Evolutionary conservation across 2,888 invertebrate species (phyloP), one percentile per base, ranked within the genome.

Genomic region (Caenorhabditis sp.): DNA sequence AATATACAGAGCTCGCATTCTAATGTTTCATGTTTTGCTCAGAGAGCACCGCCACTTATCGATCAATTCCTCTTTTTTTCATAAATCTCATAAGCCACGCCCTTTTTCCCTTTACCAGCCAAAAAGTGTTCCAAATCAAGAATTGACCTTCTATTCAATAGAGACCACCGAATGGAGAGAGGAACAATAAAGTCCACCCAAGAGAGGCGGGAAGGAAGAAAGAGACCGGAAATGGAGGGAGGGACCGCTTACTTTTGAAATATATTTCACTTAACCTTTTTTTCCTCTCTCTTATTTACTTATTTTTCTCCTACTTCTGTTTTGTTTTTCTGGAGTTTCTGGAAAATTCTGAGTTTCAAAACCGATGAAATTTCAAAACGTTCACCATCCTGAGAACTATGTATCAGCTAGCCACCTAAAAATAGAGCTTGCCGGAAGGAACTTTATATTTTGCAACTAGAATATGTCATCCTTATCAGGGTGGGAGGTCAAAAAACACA

Each of bases 241-340:
- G n/a, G n/a, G n/a, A n/a, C n/a, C n/a, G n/a, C n/a, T 19, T 24
- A 63, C 63, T 63, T 63, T 63, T 59, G 22, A 59, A 59, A 59
- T 19, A 59, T 38, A 58, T 38, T 59, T 59, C 22, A 22, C 59
- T 59, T 59, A 28, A 10, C 22, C 38, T 59, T 38, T 10, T 22
- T 10, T 22, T 24, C 31, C 4, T 31, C 1, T 51, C 22, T 22
- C 22, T 22, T 24, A 19, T 22, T 14, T 26, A 12, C 59, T 38
- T 38, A 22, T 38, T 59, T 38, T 38, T 59, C 14, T 54, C 26
- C 26, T 24, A n/a, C 8, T 58, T 58, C 28, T 35, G 19, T 58
- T 22, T 22, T 28, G n/a, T 58, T 31, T 3, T n/a, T 58, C 10
- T 58, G n/a, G 31, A 5, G 4, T 31, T n/a, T 35, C 5, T 19